Evolutionary conservation across 2,888 invertebrate species (phyloP), one percentile per base, ranked within the genome.

Genomic region (Sinelater perroti): DNA sequence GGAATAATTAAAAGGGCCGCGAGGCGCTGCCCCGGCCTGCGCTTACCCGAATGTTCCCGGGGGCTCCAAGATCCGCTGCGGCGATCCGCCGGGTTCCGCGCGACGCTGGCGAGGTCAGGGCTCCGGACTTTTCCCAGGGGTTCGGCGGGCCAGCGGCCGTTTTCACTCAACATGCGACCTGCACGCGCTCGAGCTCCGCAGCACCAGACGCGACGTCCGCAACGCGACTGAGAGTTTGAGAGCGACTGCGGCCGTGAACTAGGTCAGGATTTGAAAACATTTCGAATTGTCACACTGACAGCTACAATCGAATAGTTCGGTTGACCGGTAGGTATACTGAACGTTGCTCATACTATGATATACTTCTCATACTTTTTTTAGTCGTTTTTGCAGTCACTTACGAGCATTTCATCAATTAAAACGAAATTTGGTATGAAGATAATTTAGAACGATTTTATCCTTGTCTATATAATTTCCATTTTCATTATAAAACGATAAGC

Each of bases 261-360:
- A 44, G 52, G 52, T 52, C 52, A 52, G 31, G 26, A 33, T 52
- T 52, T 52, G 33, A 42, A 52, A 44, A 49, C 45, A 50, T 38
- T 40, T 50, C 36, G 18, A 49, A 50, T 18, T 50, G 40, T 50
- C 50, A 30, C 18, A 18, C 14, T 50, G 38, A 50, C 50, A 18
- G 26, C 38, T 50, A 31, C 35, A 35, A 24, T 40, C 14, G 14
- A 14, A 3, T 16, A 14, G 24, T 21, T 1, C 6, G 40, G 11
- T 1, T n/a, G n/a, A n/a, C 1, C 3, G 10, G 17, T 18, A 11
- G 3, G 26, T 14, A 40, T 24, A 40, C 10, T 16, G 45, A 13
- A n/a, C 11, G 13, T 31, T 18, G 11, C 10, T 20, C 13, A 50
- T 40, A 50, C 50, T 40, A 31, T 3, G 3, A 17, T 10, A 38